Percentiles rank a stretch among this genome's conserved stretches.
Conservation (phyloP, 2,888 invertebrate genomes). For the Diachrysia chrysitis region DNA sequence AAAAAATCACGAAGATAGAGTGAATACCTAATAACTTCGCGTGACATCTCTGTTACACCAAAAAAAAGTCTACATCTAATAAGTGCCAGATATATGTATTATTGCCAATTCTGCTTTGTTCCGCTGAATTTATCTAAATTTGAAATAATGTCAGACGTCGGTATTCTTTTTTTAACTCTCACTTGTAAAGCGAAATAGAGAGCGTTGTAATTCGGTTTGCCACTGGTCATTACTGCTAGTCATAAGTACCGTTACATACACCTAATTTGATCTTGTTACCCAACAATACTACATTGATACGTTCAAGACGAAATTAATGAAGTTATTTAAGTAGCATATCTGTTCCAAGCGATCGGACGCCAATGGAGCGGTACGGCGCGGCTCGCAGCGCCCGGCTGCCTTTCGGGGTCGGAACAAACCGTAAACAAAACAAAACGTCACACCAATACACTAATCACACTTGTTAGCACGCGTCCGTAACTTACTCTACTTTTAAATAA, state of each 20-base stretch:
- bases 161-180: constrained; percentile 1
- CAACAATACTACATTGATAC: constrained; percentile 49
- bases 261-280: constrained; percentile 35
- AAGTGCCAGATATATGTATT: not conserved
- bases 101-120: constrained; percentile 6
- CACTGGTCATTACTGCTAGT: constrained; percentile 12
- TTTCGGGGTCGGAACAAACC: constrained; percentile 69
- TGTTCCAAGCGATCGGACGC: constrained; percentile 73
- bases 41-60: too few relatives aligned
- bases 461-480: constrained; percentile 24
- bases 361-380: constrained; percentile 69
- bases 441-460: constrained; percentile 33
- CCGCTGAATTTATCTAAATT: not conserved
- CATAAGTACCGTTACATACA: constrained; percentile 23
- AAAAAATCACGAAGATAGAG: too few relatives aligned
- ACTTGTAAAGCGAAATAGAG: constrained; percentile 7
- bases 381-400: constrained; percentile 65
- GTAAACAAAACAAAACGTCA: constrained; percentile 60
- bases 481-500: not conserved
- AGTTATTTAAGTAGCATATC: constrained; percentile 67
- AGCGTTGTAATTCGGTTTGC: constrained; percentile 13
- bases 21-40: too few relatives aligned
- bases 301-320: constrained; percentile 65
- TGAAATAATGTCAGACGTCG: not conserved
- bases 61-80: too few relatives aligned